Conservation (phyloP, 2,797 vertebrate genomes). For the Netta rufina region DNA sequence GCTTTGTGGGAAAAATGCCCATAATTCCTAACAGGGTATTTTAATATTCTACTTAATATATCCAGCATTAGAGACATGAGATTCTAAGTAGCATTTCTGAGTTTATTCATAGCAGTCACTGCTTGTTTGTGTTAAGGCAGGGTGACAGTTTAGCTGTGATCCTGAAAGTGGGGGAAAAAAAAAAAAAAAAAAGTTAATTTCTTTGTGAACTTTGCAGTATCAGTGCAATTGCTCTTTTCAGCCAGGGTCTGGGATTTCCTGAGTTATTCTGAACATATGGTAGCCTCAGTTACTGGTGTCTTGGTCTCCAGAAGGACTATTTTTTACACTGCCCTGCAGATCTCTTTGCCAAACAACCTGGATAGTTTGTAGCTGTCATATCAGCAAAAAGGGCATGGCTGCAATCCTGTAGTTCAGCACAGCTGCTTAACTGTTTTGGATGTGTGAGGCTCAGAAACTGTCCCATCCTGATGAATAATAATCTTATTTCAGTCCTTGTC, state of each 20-base stretch:
- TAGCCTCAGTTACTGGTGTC: not conserved
- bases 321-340: not conserved
- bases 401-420: not conserved
- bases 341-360: not conserved
- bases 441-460: not conserved
- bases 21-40: not conserved
- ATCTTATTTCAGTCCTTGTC: not conserved
- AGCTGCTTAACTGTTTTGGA: not conserved
- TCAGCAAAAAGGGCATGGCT: not conserved
- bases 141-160: not conserved
- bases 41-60: not conserved
- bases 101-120: not conserved
- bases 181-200: not conserved
- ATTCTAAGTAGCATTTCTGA: not conserved
- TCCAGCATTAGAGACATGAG: not conserved
- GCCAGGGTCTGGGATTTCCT: not conserved
- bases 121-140: not conserved
- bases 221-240: not conserved
- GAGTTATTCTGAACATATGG: not conserved
- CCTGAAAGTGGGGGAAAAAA: not conserved
- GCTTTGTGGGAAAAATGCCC: slow-evolving; percentile 17
- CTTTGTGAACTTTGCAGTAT: not conserved
- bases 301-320: not conserved
- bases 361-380: not conserved
- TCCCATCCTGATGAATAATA: not conserved